Evolutionary conservation across 2,797 vertebrate species (phyloP).

Genomic region (Semotilus atromaculatus): DNA sequence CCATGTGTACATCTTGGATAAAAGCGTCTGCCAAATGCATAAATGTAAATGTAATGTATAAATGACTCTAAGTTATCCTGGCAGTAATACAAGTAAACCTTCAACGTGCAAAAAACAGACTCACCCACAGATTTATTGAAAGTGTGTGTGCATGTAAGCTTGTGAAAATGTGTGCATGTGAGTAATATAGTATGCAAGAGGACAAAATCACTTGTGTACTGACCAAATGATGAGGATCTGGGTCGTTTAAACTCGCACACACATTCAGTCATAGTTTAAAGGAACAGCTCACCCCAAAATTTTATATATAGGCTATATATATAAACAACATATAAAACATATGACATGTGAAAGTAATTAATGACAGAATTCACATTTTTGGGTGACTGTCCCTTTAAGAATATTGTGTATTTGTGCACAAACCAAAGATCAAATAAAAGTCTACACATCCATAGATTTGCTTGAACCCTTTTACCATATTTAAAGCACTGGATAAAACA

Average conservation of each 20-base stretch:
- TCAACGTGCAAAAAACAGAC: not conserved
- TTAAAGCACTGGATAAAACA: slow-evolving; percentile 55
- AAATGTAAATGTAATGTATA: not conserved
- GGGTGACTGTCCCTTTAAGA: slow-evolving; percentile 16
- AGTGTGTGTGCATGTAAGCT: not conserved
- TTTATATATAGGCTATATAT: too few species aligned
- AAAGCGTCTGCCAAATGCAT: not conserved
- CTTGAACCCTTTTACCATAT: slow-evolving; percentile 21
- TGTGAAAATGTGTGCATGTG: not conserved
- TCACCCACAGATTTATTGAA: not conserved
- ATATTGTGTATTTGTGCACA: slow-evolving; percentile 7
- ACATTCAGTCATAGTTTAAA: not conserved
- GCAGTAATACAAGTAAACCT: slow-evolving; percentile 16
- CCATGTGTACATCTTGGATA: not conserved
- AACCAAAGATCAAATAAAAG: slow-evolving; percentile 23
- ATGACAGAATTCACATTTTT: not conserved
- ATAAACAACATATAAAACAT: not conserved
- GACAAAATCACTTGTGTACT: slow-evolving; percentile 13
- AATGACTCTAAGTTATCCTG: not conserved
- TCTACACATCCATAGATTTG: slow-evolving; percentile 29
- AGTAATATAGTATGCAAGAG: slow-evolving; percentile 5
- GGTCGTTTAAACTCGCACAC: slow-evolving; percentile 19
- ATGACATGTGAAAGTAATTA: not conserved
- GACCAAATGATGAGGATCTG: slow-evolving; percentile 20
- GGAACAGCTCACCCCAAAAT: not conserved